These are phyloP conservation scores for Euzophera pinguis DNA, from an alignment of 2,888 invertebrate genomes.

Conservation along the genomic window DNA sequence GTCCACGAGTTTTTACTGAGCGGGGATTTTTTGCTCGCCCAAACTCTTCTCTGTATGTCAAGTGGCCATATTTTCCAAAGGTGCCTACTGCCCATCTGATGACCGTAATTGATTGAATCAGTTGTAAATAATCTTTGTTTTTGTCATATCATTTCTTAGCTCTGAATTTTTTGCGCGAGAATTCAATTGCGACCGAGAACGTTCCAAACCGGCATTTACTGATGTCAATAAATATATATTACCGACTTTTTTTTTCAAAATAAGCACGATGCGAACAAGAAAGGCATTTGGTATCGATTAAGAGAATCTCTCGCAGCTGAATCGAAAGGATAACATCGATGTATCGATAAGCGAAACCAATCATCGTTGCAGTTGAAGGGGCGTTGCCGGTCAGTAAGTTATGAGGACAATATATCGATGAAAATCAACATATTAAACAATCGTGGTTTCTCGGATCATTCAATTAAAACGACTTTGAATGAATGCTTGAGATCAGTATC, in stretches of 20 bases:
- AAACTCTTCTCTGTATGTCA: slow-evolving; percentile 62
- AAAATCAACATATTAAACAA: slow-evolving; percentile 63
- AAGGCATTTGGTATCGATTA: slow-evolving; percentile 24
- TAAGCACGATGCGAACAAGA: slow-evolving; percentile 3
- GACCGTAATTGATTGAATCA: slow-evolving; percentile 70
- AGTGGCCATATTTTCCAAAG: slow-evolving; percentile 66
- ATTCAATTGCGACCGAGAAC: neutral
- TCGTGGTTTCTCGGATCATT: slow-evolving; percentile 54
- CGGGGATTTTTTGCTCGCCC: slow-evolving; percentile 62
- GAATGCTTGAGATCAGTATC: slow-evolving; percentile 69
- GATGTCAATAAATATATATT: slow-evolving; percentile 4
- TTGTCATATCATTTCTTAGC: slow-evolving; percentile 27
- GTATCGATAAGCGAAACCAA: slow-evolving; percentile 55
- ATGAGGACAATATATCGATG: slow-evolving; percentile 62
- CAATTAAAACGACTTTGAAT: slow-evolving; percentile 54
- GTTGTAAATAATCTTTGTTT: slow-evolving; percentile 58
- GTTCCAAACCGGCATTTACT: slow-evolving; percentile 6
- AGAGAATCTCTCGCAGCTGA: slow-evolving; percentile 16
- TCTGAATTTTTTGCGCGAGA: slow-evolving; percentile 12
- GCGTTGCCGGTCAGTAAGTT: slow-evolving; percentile 57
- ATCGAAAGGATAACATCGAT: slow-evolving; percentile 39
- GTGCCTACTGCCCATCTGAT: slow-evolving; percentile 37
- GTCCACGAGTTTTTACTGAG: slow-evolving; percentile 63
- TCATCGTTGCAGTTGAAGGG: slow-evolving; percentile 45
- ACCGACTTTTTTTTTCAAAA: slow-evolving; percentile 9